A percentile compares a stretch with the other conserved stretches of the same genome.
Conservation (phyloP, 2,797 vertebrate species). For the Poecilia velifera region DNA sequence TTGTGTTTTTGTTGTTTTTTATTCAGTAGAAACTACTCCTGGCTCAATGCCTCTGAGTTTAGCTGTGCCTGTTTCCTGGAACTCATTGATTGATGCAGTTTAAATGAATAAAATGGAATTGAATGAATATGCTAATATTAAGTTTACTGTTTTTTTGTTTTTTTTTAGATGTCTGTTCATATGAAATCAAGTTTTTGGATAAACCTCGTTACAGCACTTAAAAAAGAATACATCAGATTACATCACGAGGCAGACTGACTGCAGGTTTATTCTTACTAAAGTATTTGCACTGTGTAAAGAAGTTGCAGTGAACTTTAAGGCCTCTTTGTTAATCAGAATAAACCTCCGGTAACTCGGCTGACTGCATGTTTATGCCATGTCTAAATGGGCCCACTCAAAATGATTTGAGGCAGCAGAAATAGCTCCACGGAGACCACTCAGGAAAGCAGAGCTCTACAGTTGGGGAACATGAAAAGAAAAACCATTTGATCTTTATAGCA, state of each 20-base stretch:
- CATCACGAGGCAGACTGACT: neutral
- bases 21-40: neutral
- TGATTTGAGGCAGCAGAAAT: neutral
- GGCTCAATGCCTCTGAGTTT: neutral
- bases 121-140: neutral
- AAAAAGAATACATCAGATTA: neutral
- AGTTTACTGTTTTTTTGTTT: neutral
- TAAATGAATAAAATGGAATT: neutral
- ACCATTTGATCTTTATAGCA: conserved; percentile 6
- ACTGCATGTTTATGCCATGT: neutral
- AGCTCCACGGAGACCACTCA: neutral
- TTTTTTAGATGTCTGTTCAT: neutral
- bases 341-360: neutral
- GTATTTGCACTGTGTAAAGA: neutral
- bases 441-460: conserved; percentile 1
- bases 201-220: no score
- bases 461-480: conserved; percentile 1
- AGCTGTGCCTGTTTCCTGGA: neutral
- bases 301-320: neutral
- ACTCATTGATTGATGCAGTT: neutral
- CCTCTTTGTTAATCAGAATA: neutral
- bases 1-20: neutral
- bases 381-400: neutral
- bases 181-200: neutral
- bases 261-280: neutral